phyloP scores from a whole-genome alignment of 2,797 vertebrate species.

The Morus bassanus region DNA sequence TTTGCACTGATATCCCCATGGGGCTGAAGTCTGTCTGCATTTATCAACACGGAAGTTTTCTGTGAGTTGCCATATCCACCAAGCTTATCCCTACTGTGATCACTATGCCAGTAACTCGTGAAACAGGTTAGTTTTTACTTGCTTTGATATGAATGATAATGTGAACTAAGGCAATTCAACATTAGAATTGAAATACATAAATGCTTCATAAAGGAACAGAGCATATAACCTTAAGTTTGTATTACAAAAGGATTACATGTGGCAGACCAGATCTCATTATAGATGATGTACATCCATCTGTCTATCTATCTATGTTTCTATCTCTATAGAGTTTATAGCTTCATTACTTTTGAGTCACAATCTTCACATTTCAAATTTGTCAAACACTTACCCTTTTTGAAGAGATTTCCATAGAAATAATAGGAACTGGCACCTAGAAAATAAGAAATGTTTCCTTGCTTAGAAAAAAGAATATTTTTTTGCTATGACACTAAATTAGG shows the following conservation, averaged over 20 bases:
- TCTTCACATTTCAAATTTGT: background rate
- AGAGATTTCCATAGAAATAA: conserved; percentile 92
- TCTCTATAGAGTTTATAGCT: background rate
- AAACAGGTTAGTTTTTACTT: background rate
- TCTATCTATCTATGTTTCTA: background rate
- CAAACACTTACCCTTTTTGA: conserved; percentile 88
- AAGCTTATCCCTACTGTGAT: background rate
- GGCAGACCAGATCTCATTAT: background rate
- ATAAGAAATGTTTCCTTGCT: background rate
- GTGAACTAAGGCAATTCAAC: background rate
- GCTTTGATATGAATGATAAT: background rate
- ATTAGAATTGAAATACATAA: background rate
- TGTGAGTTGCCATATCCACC: background rate
- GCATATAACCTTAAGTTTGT: background rate
- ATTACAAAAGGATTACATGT: background rate
- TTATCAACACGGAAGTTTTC: background rate
- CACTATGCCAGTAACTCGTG: background rate
- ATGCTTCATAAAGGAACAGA: background rate
- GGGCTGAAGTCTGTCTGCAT: background rate
- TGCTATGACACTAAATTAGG: background rate
- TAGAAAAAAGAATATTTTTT: background rate
- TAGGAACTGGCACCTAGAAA: conserved; percentile 84
- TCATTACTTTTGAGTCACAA: background rate
- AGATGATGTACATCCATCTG: background rate
- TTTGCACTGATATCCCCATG: background rate